phyloP scores from a whole-genome alignment of 2,113 vertebrate genomes.

The Syngnathus floridae region DNA sequence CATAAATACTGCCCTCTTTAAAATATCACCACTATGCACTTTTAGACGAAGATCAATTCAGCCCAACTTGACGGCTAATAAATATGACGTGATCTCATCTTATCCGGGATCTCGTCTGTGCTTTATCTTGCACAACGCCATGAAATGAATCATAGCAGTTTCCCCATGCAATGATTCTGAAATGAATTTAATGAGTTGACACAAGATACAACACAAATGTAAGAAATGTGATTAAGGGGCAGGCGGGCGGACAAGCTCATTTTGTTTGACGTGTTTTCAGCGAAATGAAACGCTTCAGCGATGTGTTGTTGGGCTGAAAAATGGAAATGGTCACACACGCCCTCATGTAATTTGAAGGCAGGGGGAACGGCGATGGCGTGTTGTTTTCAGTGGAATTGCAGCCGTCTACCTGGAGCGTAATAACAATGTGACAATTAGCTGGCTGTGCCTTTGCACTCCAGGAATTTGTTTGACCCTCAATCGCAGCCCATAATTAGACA shows the following conservation, averaged over 20 bases:
- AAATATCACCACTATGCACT: too few species aligned
- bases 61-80: too few species aligned
- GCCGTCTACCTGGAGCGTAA: constrained; percentile 10
- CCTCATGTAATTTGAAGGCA: background rate
- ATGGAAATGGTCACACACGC: background rate
- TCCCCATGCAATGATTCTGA: too few species aligned
- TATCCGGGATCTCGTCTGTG: too few species aligned
- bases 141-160: background rate
- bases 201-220: background rate
- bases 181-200: background rate
- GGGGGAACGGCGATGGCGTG: too few species aligned
- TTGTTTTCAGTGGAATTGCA: background rate
- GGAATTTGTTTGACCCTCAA: constrained; percentile 57
- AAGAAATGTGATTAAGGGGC: background rate
- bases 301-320: background rate
- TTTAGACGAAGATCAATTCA: too few species aligned
- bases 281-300: background rate
- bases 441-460: constrained; percentile 35
- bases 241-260: background rate
- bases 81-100: too few species aligned
- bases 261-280: background rate
- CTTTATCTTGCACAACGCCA: background rate
- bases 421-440: constrained; percentile 45
- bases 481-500: constrained; percentile 54
- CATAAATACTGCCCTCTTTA: too few species aligned